These are phyloP conservation scores for Frankliniella intonsa DNA, from an alignment of 2,888 invertebrate genomes.

Conservation along the genomic window DNA sequence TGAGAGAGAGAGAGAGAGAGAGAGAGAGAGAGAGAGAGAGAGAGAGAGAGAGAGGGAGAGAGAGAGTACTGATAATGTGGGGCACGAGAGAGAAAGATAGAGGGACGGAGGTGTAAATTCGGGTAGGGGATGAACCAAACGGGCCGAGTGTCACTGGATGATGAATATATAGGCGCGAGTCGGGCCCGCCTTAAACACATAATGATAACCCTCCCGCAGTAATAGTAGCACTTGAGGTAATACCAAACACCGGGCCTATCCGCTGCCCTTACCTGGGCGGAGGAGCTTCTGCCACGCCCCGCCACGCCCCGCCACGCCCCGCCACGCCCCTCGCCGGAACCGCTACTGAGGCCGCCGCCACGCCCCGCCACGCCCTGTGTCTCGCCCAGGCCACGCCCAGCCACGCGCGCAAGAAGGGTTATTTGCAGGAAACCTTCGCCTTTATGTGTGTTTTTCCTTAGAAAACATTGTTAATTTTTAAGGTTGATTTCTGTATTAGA, in stretches of 20 bases:
- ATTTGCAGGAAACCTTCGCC: no score
- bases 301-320: neutral
- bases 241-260: constrained; percentile 10
- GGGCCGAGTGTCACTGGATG: constrained; percentile 16
- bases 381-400: neutral
- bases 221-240: constrained; percentile 25
- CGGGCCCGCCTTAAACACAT: constrained; percentile 2
- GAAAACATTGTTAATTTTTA: no score
- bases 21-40: no score
- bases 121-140: neutral
- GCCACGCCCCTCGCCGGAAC: no score
- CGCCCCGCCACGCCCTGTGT: neutral
- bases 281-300: neutral
- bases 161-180: constrained; percentile 6
- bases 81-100: neutral
- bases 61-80: no score
- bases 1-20: neutral
- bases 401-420: neutral
- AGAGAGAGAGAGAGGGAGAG: no score
- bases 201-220: constrained; percentile 8
- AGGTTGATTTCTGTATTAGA: no score
- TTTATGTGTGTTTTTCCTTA: no score
- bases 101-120: neutral
- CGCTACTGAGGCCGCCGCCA: neutral
- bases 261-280: neutral